Base-by-base conservation (phyloP, 2,113 vertebrate genomes). In the Tautogolabrus adspersus region DNA sequence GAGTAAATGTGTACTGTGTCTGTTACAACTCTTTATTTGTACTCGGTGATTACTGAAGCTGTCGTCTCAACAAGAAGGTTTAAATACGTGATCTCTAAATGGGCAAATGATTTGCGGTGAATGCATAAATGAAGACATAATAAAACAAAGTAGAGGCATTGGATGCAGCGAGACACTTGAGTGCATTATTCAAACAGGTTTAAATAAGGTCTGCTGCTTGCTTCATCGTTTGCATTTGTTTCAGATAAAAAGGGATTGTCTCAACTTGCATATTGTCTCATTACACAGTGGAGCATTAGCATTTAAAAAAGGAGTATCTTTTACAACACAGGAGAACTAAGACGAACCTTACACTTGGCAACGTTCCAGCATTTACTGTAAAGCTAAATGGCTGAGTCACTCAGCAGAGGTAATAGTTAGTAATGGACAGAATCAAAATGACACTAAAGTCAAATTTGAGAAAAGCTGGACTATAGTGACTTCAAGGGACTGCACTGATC, bases 11-110 rank as follows among this genome's bases (percentile, higher is more conserved):
- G 42, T 12, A 18, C 44, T 13, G 34, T 6, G 12, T 10, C 42
- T 47, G n/a, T 47, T 47, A 54, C 30, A 54, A 23, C 18, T 0
- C 5, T 26, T 68, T 54, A 19, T 72, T 57, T 57, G 42, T 16
- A 34, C 26, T 40, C 5, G 0, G 38, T 4, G 49, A 38, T 46
- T 77, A 67, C 10, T 60, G 6, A 58, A 73, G 42, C 38, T 0
- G 65, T 56, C 54, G 19, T 64, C 61, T 55, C 58, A 21, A 69
- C 10, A 18, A 47, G 12, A 37, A 38, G 13, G 51, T 82, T 55
- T 55, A 52, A 66, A 63, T 66, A 16, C 37, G 16, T 67, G 23
- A 63, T 58, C 65, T 47, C 10, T 16, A 75, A 23, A 22, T 18
- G 3, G 23, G 12, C 37, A 0, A 58, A 66, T 62, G 21, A 79